Evolutionary conservation across 2,797 vertebrate genomes (phyloP).

Genomic region (Sebastes wilsoni): DNA sequence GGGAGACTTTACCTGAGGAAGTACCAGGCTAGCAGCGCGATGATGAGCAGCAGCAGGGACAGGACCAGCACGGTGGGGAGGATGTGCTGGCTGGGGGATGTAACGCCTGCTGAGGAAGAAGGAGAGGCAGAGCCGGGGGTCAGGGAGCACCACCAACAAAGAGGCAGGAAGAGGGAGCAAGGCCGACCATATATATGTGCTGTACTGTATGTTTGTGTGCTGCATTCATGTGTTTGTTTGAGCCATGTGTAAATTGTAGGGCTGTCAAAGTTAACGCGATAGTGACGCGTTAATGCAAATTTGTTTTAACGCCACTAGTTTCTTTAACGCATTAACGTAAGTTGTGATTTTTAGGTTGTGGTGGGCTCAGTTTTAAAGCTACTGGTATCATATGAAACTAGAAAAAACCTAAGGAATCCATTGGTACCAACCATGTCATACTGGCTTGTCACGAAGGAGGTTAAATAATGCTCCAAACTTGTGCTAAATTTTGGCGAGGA

Average conservation of each 20-base stretch:
- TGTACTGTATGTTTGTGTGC: not conserved
- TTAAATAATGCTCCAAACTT: too few relatives aligned
- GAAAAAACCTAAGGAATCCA: too few relatives aligned
- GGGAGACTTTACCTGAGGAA: conserved; percentile 88
- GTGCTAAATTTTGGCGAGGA: too few relatives aligned
- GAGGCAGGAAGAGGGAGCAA: conserved; percentile 53
- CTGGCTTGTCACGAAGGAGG: too few relatives aligned
- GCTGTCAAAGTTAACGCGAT: too few relatives aligned
- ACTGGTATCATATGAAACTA: too few relatives aligned
- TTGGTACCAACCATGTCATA: too few relatives aligned
- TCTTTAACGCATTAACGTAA: too few relatives aligned
- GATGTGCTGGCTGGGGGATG: conserved; percentile 52
- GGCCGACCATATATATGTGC: not conserved
- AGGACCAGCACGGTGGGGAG: conserved; percentile 86
- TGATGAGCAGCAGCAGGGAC: conserved; percentile 83
- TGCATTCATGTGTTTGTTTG: not conserved
- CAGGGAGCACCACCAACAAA: conserved; percentile 49
- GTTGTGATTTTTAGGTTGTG: too few relatives aligned
- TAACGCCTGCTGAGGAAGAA: conserved; percentile 76
- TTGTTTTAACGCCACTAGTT: too few relatives aligned
- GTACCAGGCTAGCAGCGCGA: conserved; percentile 87
- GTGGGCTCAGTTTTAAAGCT: too few relatives aligned
- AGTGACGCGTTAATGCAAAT: too few relatives aligned
- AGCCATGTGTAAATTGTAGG: not conserved
- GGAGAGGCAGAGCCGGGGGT: conserved; percentile 59